Evolutionary conservation across 1,140 invertebrate species (phyloP).

Genomic region (Drosophila insularis): DNA sequence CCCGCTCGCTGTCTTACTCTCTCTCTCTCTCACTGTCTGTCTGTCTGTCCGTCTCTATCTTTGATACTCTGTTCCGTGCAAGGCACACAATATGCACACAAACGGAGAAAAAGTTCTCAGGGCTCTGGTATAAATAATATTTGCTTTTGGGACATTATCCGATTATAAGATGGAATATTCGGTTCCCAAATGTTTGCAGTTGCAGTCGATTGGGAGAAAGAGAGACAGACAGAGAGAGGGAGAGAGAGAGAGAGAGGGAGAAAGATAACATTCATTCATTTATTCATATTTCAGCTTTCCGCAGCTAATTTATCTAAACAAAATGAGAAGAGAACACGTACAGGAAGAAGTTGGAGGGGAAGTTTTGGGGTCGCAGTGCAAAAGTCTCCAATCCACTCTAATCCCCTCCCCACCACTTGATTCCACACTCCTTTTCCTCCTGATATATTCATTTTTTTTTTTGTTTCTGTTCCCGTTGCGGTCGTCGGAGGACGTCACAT

Average conservation of each 20-base stretch:
- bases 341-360: neutral
- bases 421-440: neutral
- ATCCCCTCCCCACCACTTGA: neutral
- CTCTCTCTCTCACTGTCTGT: too few relatives aligned
- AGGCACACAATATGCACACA: constrained; percentile 51
- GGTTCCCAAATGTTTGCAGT: constrained; percentile 62
- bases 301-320: constrained; percentile 56
- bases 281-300: constrained; percentile 42
- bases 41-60: too few relatives aligned
- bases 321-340: constrained; percentile 13
- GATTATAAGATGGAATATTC: constrained; percentile 32
- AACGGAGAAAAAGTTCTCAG: constrained; percentile 69
- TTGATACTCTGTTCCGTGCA: neutral
- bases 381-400: constrained; percentile 38
- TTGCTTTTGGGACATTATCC: constrained; percentile 51
- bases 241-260: constrained; percentile 1
- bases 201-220: constrained; percentile 29
- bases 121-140: constrained; percentile 53
- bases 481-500: constrained; percentile 53
- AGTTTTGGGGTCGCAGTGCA: constrained; percentile 57
- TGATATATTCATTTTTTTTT: neutral
- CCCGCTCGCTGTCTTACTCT: too few relatives aligned
- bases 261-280: neutral
- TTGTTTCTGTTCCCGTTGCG: neutral
- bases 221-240: neutral